These are phyloP conservation scores for Campoletis sonorensis DNA, from an alignment of 1,140 invertebrate genomes.

Conservation along the genomic window DNA sequence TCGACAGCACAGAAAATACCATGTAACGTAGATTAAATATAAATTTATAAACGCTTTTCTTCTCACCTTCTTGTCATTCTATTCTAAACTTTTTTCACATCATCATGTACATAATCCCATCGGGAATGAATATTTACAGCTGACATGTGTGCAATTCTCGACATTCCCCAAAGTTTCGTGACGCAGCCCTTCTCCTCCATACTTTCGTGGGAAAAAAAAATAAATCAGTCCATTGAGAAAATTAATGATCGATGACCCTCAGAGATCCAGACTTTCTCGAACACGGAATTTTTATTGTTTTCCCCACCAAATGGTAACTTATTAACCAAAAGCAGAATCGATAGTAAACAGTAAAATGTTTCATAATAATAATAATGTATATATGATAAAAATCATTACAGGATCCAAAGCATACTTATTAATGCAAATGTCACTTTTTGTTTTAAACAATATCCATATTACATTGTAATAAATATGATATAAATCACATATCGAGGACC, in stretches of 20 bases:
- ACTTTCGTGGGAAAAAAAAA: not conserved
- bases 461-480: too few species aligned
- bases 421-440: too few species aligned
- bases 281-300: not conserved
- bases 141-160: not conserved
- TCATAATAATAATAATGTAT: too few species aligned
- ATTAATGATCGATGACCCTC: not conserved
- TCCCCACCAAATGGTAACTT: not conserved
- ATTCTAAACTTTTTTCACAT: not conserved
- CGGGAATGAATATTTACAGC: not conserved
- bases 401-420: too few species aligned
- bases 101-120: not conserved
- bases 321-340: too few species aligned
- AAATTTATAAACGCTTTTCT: not conserved
- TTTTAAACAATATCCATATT: too few species aligned
- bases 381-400: too few species aligned
- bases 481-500: too few species aligned
- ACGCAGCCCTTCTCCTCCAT: slow-evolving; percentile 9
- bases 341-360: too few species aligned
- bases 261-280: not conserved
- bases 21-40: not conserved
- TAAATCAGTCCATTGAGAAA: slow-evolving; percentile 2
- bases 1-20: not conserved
- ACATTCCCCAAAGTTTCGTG: not conserved
- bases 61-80: not conserved